A percentile compares a stretch with the other conserved stretches of the same genome.
These are phyloP conservation scores for Erebia ligea DNA, from an alignment of 2,888 invertebrate species.

Conservation along the genomic window DNA sequence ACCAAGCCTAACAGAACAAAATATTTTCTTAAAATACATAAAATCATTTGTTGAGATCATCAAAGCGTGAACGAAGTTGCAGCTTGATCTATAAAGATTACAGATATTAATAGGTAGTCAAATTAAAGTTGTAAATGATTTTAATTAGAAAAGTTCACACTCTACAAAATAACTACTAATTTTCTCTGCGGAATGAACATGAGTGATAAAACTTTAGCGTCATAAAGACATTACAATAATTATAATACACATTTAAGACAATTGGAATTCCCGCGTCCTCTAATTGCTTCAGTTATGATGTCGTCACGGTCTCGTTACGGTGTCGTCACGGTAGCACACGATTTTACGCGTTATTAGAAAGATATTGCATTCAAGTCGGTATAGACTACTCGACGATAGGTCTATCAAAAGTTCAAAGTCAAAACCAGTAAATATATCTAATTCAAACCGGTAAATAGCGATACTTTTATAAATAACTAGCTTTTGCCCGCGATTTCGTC, in stretches of 20 bases:
- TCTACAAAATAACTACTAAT: neutral
- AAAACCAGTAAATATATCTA: too few species aligned
- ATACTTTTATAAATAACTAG: too few species aligned
- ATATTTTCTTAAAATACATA: too few species aligned
- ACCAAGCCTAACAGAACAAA: too few species aligned
- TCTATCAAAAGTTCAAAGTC: too few species aligned
- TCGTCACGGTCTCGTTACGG: constrained; percentile 29
- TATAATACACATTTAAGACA: constrained; percentile 5
- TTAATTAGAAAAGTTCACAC: constrained; percentile 14
- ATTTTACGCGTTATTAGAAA: constrained; percentile 12
- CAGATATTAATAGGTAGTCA: neutral
- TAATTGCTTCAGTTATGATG: constrained; percentile 16
- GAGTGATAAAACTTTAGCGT: constrained; percentile 6
- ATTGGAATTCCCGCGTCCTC: constrained; percentile 19
- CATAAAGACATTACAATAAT: constrained; percentile 6
- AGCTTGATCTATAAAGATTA: too few species aligned
- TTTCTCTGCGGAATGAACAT: neutral
- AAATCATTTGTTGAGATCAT: too few species aligned
- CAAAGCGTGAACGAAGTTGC: too few species aligned
- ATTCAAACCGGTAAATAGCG: too few species aligned
- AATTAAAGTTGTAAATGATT: neutral
- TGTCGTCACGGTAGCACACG: constrained; percentile 25
- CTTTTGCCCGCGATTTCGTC: too few species aligned
- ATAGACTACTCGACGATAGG: too few species aligned
- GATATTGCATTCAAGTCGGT: neutral